Percentiles rank a stretch among this genome's conserved stretches.
Conservation (phyloP, 2,113 vertebrate genomes). For the Chlamydotis undulata region DNA sequence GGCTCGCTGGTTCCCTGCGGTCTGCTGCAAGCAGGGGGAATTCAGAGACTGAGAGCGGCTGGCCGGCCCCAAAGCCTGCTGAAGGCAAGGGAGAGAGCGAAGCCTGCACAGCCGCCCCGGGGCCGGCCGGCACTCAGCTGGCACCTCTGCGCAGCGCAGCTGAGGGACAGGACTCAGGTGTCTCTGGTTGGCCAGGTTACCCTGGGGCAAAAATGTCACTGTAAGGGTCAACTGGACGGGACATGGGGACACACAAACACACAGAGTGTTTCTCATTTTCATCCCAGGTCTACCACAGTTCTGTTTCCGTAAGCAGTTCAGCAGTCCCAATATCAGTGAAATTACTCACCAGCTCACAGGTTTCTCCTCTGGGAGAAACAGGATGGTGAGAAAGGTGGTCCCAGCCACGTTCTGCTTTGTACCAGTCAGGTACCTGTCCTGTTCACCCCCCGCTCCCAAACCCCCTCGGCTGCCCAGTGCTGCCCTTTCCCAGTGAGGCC, state of each 20-base stretch:
- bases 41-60: neutral
- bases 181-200: fast-evolving
- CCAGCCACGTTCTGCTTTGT: neutral
- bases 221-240: fast-evolving
- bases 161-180: neutral
- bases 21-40: neutral
- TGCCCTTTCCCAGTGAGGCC: neutral
- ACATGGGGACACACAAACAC: neutral
- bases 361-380: neutral
- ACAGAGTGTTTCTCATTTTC: neutral
- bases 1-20: neutral
- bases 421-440: neutral
- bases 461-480: fast-evolving
- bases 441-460: neutral
- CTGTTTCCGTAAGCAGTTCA: neutral
- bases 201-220: neutral
- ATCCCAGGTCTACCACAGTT: neutral
- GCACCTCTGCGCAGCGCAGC: fast-evolving
- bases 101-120: fast-evolving
- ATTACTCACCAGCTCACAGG: neutral
- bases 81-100: neutral
- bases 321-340: neutral
- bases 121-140: neutral
- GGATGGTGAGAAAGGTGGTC: neutral
- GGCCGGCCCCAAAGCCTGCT: neutral